phyloP scores from a whole-genome alignment of 2,113 vertebrate species.

The Noturus placidus region DNA sequence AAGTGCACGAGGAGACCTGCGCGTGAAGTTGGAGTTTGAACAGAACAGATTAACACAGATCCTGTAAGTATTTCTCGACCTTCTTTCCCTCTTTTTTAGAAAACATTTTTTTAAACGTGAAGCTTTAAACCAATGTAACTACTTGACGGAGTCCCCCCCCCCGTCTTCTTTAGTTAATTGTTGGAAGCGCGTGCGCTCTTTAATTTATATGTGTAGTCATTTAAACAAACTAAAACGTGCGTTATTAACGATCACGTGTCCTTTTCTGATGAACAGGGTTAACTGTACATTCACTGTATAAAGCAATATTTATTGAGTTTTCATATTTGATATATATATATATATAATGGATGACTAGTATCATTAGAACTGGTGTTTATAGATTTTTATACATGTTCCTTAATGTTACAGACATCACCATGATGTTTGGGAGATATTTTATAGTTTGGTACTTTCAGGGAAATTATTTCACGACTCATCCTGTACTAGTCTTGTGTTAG shows the following conservation, averaged over 20 bases:
- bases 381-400: background rate
- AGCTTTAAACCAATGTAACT: background rate
- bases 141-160: background rate
- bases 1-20: background rate
- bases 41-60: background rate
- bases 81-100: background rate
- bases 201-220: background rate
- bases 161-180: background rate
- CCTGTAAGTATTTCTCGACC: background rate
- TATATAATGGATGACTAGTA: background rate
- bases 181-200: background rate
- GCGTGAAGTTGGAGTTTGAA: background rate
- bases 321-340: background rate
- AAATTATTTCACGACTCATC: background rate
- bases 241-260: background rate
- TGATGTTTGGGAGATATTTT: background rate
- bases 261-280: background rate
- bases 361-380: background rate
- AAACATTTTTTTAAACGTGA: background rate
- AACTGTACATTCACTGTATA: background rate
- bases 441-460: background rate
- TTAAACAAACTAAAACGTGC: background rate
- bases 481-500: background rate
- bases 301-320: background rate
- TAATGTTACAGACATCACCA: background rate